Base-by-base conservation (phyloP, 2,113 vertebrate genomes). In the Solenodon paradoxus region DNA sequence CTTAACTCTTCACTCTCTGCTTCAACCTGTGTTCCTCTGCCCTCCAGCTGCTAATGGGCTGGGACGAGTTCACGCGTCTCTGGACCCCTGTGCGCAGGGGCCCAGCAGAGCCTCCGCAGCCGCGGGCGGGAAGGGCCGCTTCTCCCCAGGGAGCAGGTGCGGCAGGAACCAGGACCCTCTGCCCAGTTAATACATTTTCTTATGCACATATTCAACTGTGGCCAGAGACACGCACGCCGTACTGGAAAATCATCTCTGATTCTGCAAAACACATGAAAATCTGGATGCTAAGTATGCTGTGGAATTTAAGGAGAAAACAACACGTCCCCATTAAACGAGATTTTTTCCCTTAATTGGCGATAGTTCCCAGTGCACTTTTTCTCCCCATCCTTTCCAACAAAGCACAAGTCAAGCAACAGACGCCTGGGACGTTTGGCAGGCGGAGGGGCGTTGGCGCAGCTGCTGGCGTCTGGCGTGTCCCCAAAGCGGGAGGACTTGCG, bases 341-440 rank as follows among this genome's bases (percentile, higher is more conserved):
- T 84, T 96, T 91, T 96, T 88, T n/a, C n/a, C n/a, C 92, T 96
- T 96, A 96, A 97, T 95, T 97, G 95, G 95, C 96, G 95, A 28
- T 84, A 77, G 93, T 95, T 97, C 93, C 38, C 63, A 64, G 68
- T 74, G 89, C 84, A 47, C n/a, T n/a, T n/a, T 94, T 96, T 89
- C 96, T 97, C 96, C 96, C 88, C 90, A 96, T 84, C 49, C 75
- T 74, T 95, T 96, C 96, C 97, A 97, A 87, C 92, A 69, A 95
- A 79, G 61, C 86, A 53, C 45, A 86, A 96, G 97, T 69, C 94
- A 96, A 96, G 83, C 82, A 88, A 88, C 94, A 89, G 95, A 97
- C 94, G 96, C 96, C 93, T 97, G 95, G 89, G 84, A 83, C 77
- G 79, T 79, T 90, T 96, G 96, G 92, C 95, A 82, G n/a, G n/a